phyloP scores from a whole-genome alignment of 2,797 vertebrate genomes.

The Muscicapa striata region DNA sequence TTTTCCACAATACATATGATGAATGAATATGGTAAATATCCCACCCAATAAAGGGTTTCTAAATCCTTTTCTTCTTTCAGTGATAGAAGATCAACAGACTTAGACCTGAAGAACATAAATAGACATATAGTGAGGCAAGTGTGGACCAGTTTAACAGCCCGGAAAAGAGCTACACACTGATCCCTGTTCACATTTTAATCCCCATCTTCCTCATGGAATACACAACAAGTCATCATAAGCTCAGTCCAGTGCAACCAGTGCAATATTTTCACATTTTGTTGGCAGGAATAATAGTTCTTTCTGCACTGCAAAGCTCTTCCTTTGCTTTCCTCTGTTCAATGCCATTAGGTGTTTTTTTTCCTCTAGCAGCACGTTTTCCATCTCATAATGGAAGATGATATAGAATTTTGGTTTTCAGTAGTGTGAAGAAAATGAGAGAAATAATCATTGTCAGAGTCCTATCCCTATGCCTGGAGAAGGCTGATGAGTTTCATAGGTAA shows the following conservation, averaged over 20 bases:
- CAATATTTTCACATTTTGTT: neutral
- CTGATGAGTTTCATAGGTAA: neutral
- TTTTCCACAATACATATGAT: neutral
- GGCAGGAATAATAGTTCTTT: neutral
- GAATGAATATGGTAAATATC: neutral
- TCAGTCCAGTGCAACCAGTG: neutral
- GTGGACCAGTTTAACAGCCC: rapidly evolving
- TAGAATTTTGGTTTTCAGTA: neutral
- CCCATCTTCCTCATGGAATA: neutral
- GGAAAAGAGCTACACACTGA: neutral
- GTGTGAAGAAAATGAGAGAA: neutral
- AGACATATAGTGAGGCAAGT: neutral
- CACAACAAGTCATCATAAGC: neutral
- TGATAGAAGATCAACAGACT: neutral
- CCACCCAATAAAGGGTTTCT: neutral
- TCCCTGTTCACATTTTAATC: neutral
- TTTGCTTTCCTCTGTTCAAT: neutral
- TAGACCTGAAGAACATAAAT: neutral
- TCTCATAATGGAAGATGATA: neutral
- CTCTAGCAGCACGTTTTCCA: neutral
- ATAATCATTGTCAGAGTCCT: neutral
- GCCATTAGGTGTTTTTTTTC: neutral
- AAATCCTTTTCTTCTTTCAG: neutral
- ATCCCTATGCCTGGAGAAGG: neutral
- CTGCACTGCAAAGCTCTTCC: neutral